Evolutionary conservation across 1,140 invertebrate genomes (phyloP), one percentile per base, ranked within the genome.

Genomic region (Heliothis subflexa): DNA sequence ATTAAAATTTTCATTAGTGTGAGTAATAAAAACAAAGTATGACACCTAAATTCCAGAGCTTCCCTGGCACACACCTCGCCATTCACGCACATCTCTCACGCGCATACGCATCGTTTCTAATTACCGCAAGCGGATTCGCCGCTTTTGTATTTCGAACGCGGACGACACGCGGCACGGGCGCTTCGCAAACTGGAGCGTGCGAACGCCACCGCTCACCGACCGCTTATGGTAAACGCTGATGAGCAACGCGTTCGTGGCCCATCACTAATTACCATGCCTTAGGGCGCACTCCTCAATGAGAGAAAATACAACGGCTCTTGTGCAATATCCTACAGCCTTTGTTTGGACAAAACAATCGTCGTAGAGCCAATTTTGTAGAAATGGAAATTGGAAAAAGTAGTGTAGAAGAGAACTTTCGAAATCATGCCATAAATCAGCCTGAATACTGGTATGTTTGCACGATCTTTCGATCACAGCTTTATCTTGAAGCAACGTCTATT

Each of bases 161-260:
- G 59, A 62, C 33, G n/a, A 76, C 54, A 28, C 74, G 61, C 40
- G 9, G 66, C 68, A 70, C 45, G 68, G 40, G 77, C 74, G 50
- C 74, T 40, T 55, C 25, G 25, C 52, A 77, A 76, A 66, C 62
- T 83, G 75, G 82, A 78, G 82, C 82, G 82, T 83, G 82, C 50
- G 82, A 83, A 79, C 78, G 62, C 25, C 57, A 73, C 61, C 47
- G 28, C 50, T 52, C 47, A 18, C 50, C 59, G 21, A 18, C 81
- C 81, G 78, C 73, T 54, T 82, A 79, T 78, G 81, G 70, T 68
- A 57, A 77, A 62, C 74, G 33, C 50, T 68, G 74, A 77, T 68
- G 62, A 77, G 74, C 61, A 66, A 55, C 52, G 50, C 47, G 74
- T 66, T 66, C 73, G 61, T 77, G 28, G 50, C 33, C 61, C 73